phyloP scores from a whole-genome alignment of 1,140 invertebrate genomes.

The Drosophila albomicans region DNA sequence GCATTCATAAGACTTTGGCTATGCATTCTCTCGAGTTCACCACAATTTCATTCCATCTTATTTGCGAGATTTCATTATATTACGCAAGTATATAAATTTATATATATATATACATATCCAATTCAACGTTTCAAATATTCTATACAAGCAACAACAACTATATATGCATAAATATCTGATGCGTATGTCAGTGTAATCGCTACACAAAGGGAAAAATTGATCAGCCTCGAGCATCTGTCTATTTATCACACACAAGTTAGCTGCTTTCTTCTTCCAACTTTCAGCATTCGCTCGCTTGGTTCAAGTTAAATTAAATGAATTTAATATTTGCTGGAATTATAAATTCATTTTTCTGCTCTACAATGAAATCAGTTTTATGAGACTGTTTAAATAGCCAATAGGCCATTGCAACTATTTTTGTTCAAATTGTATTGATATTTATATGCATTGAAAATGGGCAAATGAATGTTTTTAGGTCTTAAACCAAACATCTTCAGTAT shows the following conservation, averaged over 20 bases:
- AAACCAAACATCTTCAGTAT: too few relatives aligned
- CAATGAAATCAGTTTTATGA: not conserved
- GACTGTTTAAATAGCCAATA: not conserved
- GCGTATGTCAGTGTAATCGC: not conserved
- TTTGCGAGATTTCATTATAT: conserved; percentile 7
- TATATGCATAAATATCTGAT: not conserved
- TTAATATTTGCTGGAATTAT: not conserved
- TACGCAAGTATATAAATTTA: conserved; percentile 3
- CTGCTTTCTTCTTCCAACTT: not conserved
- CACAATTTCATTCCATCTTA: not conserved
- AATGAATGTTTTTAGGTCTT: too few relatives aligned
- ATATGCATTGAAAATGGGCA: too few relatives aligned
- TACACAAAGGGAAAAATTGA: not conserved
- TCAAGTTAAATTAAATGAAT: not conserved
- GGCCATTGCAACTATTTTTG: too few relatives aligned
- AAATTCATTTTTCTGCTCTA: not conserved
- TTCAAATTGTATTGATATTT: too few relatives aligned
- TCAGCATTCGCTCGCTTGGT: not conserved
- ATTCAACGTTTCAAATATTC: not conserved
- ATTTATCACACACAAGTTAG: not conserved
- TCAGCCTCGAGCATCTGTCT: conserved; percentile 2
- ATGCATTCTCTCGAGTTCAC: not conserved
- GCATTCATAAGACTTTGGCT: not conserved
- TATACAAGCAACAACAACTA: not conserved
- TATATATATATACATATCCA: not conserved